phyloP scores from a whole-genome alignment of 2,888 invertebrate species.

The Cerastis leucographa region DNA sequence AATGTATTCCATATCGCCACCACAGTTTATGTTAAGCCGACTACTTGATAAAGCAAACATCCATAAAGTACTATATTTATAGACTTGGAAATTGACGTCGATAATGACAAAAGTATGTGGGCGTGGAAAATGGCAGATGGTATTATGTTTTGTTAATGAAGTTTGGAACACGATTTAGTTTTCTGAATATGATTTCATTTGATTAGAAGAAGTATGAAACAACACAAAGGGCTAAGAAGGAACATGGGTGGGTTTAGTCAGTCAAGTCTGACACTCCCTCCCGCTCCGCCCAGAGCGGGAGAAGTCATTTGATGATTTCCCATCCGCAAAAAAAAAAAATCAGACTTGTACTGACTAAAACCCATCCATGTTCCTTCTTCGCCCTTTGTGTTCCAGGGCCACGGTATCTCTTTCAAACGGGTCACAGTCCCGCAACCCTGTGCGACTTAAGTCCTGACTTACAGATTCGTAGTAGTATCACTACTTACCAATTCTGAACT shows the following conservation, averaged over 20 bases:
- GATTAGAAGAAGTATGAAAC: neutral
- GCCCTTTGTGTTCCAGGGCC: no score
- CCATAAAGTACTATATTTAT: constrained; percentile 21
- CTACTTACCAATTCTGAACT: neutral
- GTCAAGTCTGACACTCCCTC: no score
- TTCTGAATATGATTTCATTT: constrained; percentile 14
- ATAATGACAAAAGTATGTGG: constrained; percentile 34
- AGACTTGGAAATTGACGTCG: constrained; percentile 25
- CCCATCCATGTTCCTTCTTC: no score
- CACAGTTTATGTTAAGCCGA: constrained; percentile 7
- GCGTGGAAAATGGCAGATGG: constrained; percentile 46
- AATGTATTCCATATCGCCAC: constrained; percentile 12
- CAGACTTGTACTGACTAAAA: no score
- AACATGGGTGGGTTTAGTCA: no score
- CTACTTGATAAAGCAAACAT: constrained; percentile 27
- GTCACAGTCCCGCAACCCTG: no score
- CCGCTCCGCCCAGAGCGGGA: no score
- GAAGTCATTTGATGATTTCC: no score
- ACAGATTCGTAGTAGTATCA: neutral
- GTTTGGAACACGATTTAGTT: constrained; percentile 12
- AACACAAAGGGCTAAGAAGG: no score
- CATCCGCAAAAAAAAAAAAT: no score
- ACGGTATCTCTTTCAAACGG: no score
- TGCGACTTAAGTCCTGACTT: neutral
- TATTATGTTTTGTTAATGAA: constrained; percentile 22